phyloP scores from a whole-genome alignment of 2,113 vertebrate genomes.

The Haliaeetus leucogaster region DNA sequence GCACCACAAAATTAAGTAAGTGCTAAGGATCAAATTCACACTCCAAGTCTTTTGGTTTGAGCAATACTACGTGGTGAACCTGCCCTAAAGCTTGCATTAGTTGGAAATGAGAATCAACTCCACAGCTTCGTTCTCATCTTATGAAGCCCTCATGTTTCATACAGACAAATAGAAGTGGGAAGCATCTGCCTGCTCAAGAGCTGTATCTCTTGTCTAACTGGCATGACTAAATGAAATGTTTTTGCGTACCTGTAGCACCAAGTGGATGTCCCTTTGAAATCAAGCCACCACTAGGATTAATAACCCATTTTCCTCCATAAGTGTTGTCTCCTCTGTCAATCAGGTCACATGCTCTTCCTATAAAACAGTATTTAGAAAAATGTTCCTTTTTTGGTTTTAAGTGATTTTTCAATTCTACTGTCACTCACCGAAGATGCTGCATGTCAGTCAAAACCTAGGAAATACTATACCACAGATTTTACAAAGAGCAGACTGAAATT shows the following conservation, averaged over 20 bases:
- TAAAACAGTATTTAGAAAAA: background rate
- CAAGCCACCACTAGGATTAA: slow-evolving; percentile 96
- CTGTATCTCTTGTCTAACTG: background rate
- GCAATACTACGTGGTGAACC: background rate
- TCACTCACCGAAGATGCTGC: background rate
- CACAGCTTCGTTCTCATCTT: background rate
- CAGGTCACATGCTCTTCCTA: slow-evolving; percentile 88
- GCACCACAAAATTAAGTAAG: background rate
- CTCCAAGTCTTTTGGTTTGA: background rate
- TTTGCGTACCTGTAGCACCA: slow-evolving; percentile 89
- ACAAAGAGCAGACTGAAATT: background rate
- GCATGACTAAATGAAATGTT: background rate
- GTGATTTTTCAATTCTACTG: background rate
- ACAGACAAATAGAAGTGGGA: background rate
- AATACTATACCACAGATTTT: background rate
- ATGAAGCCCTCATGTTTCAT: background rate
- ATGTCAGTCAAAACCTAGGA: background rate
- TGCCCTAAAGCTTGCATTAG: background rate
- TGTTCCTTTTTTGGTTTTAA: background rate
- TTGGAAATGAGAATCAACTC: background rate
- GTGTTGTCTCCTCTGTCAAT: slow-evolving; percentile 96
- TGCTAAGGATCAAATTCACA: background rate
- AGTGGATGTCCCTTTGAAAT: slow-evolving; percentile 98
- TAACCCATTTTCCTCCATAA: slow-evolving; percentile 93
- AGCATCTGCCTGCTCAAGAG: background rate